Conservation (phyloP, 2,113 vertebrate genomes). For the Lepisosteus osseus region DNA sequence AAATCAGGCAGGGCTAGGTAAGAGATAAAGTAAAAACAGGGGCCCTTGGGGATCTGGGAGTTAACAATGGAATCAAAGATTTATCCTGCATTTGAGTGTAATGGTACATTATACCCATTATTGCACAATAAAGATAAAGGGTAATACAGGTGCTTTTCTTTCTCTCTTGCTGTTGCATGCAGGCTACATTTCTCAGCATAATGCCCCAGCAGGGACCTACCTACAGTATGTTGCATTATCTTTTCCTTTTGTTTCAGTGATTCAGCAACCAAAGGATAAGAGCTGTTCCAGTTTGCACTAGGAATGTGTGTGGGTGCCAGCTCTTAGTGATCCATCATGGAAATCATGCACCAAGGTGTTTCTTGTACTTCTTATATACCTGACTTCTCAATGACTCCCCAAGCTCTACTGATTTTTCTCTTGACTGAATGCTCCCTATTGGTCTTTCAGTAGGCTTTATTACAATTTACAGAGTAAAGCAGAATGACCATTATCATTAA, state of each 20-base stretch:
- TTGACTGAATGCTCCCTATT: too few relatives aligned
- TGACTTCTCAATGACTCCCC: too few relatives aligned
- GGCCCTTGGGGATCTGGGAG: conserved; percentile 30
- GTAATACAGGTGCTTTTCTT: conserved; percentile 20
- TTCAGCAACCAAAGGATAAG: not conserved
- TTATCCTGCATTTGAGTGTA: conserved; percentile 29
- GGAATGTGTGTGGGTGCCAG: not conserved
- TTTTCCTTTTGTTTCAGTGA: not conserved
- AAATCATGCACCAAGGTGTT: too few relatives aligned
- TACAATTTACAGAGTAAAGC: too few relatives aligned
- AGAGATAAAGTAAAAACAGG: conserved; percentile 33
- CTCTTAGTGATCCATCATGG: too few relatives aligned
- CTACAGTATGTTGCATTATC: not conserved
- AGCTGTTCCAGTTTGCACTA: not conserved
- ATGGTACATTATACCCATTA: conserved; percentile 10
- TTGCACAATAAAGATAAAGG: conserved; percentile 34
- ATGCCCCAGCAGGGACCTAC: too few relatives aligned
- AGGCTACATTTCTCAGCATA: too few relatives aligned
- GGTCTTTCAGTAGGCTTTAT: too few relatives aligned
- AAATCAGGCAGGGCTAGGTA: conserved; percentile 23
- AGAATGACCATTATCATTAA: too few relatives aligned
- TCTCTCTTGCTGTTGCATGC: not conserved
- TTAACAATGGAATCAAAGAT: conserved; percentile 19
- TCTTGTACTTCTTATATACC: too few relatives aligned
- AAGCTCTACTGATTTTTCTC: too few relatives aligned